A percentile compares a stretch with the other conserved stretches of the same genome.
Evolutionary conservation across 2,888 invertebrate genomes (phyloP).

Genomic region (Anoncus sp.): DNA sequence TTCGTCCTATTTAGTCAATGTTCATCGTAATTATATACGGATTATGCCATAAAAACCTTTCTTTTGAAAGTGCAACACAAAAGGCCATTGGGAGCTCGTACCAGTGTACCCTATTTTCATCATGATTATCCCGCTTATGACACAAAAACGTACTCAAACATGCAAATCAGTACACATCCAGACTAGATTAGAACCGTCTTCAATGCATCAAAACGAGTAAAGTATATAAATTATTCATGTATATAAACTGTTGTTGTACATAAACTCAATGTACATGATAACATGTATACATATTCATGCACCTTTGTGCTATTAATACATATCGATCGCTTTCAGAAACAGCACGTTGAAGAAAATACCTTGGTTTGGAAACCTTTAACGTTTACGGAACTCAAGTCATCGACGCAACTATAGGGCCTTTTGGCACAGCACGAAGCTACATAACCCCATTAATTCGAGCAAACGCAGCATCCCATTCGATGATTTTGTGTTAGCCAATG

Average conservation of each 20-base stretch:
- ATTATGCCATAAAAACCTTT: no score
- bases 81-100: no score
- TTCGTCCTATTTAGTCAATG: no score
- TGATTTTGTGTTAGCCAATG: slow-evolving; percentile 13
- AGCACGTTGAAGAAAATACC: neutral
- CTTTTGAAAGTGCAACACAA: no score
- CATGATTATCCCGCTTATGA: no score
- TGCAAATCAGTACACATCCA: no score
- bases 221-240: neutral
- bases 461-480: neutral
- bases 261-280: no score
- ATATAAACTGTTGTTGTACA: neutral
- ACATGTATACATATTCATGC: neutral
- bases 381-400: neutral
- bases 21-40: no score
- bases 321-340: neutral
- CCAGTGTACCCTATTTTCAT: no score
- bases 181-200: no score
- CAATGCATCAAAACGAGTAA: no score
- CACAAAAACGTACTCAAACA: no score
- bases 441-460: slow-evolving; percentile 35
- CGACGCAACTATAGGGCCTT: neutral
- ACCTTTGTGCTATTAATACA: neutral
- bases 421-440: neutral
- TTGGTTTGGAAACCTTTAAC: slow-evolving; percentile 13